These are phyloP conservation scores for Lasioglossum pauxillum DNA, from an alignment of 2,888 invertebrate species.

Conservation along the genomic window DNA sequence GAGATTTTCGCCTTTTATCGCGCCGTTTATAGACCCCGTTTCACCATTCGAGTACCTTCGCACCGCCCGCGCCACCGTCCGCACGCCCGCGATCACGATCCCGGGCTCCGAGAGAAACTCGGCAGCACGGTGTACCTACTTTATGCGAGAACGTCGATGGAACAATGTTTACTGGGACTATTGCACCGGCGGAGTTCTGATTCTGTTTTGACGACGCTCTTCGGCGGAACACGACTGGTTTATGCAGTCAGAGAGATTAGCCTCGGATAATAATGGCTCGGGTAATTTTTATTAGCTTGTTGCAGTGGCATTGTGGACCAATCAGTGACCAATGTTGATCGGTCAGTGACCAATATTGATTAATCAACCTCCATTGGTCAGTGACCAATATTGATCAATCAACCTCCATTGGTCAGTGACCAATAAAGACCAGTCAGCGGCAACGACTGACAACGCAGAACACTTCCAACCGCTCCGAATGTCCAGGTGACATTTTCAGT, in stretches of 20 bases:
- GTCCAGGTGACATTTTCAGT: too few relatives aligned
- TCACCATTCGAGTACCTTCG: slow-evolving; percentile 4
- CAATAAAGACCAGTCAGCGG: background rate
- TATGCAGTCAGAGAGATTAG: background rate
- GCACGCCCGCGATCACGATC: background rate
- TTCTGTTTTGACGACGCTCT: background rate
- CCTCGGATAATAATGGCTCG: background rate
- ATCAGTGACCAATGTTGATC: background rate
- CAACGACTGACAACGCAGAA: background rate
- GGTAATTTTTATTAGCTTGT: background rate
- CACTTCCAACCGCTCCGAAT: background rate
- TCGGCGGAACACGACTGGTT: background rate
- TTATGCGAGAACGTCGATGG: background rate
- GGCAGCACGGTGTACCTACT: background rate
- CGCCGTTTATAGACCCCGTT: slow-evolving; percentile 22
- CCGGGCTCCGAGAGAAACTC: background rate
- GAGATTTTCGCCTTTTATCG: slow-evolving; percentile 47
- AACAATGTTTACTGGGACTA: background rate
- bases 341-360: too few relatives aligned
- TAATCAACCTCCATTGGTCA: background rate
- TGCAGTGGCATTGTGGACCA: background rate
- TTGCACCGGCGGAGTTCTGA: background rate
- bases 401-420: background rate
- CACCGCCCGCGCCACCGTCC: background rate
- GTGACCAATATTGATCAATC: background rate